Conservation (phyloP, 2,113 vertebrate species). For the Prionailurus viverrinus region DNA sequence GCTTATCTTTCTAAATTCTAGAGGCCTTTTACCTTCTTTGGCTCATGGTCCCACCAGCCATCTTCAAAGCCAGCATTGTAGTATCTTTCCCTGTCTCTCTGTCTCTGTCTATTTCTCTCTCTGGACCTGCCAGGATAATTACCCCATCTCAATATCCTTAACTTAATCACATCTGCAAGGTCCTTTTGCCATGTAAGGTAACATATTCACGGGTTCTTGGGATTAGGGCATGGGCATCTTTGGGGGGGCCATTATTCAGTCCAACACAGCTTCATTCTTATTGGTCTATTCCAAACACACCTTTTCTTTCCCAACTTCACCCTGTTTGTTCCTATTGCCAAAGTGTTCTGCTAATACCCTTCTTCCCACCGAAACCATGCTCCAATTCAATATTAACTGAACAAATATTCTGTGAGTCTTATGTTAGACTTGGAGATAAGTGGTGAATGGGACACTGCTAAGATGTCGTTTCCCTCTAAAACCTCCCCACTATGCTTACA, state of each 20-base stretch:
- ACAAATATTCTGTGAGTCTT: conserved; percentile 44
- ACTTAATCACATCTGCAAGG: conserved; percentile 9
- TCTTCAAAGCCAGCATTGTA: not conserved
- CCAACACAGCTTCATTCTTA: conserved; percentile 10
- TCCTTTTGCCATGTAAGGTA: not conserved
- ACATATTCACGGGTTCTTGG: not conserved
- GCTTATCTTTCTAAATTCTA: not conserved
- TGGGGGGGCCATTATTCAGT: not conserved
- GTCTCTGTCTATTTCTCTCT: not conserved
- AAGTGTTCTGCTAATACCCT: not conserved
- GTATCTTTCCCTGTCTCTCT: not conserved
- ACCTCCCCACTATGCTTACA: not conserved
- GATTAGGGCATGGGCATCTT: not conserved
- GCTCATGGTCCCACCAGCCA: not conserved
- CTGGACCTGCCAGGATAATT: not conserved
- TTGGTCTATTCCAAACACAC: not conserved
- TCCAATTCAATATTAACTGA: not conserved
- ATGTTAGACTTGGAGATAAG: not conserved
- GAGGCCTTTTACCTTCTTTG: conserved; percentile 8
- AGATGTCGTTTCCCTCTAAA: not conserved
- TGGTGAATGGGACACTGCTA: not conserved
- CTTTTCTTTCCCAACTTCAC: not conserved
- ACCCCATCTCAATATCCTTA: not conserved
- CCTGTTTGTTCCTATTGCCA: not conserved
- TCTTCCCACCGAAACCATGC: not conserved